phyloP scores from a whole-genome alignment of 1,140 invertebrate species.

The Micrasema longulum region DNA sequence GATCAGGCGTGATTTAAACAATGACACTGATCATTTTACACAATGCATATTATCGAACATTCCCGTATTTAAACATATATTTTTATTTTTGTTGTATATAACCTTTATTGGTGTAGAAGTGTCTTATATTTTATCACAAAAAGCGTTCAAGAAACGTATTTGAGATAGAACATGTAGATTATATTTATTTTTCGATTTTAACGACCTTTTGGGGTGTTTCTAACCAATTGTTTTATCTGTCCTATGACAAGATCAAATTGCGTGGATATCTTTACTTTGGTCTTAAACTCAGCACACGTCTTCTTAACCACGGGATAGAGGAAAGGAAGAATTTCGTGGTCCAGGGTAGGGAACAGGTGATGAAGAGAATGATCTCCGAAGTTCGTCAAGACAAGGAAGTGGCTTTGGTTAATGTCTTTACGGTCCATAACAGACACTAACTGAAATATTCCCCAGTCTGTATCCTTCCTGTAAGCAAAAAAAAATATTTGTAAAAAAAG shows the following conservation, averaged over 20 bases:
- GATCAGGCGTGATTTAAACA: too few species aligned
- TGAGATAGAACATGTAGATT: too few species aligned
- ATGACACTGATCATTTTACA: too few species aligned
- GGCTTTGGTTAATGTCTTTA: conserved; percentile 75
- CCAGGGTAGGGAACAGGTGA: conserved; percentile 86
- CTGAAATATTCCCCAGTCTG: conserved; percentile 87
- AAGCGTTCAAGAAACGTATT: too few species aligned
- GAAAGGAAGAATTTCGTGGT: conserved; percentile 77
- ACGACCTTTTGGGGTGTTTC: conserved; percentile 64
- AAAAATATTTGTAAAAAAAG: conserved; percentile 34
- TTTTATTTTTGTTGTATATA: too few species aligned
- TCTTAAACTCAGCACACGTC: conserved; percentile 77
- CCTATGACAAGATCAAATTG: conserved; percentile 75
- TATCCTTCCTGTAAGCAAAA: conserved; percentile 46
- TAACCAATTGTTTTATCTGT: conserved; percentile 76
- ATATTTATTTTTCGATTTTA: neutral
- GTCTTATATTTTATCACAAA: neutral
- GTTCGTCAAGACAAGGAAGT: conserved; percentile 76
- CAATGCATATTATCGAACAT: too few species aligned
- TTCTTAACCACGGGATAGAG: conserved; percentile 75
- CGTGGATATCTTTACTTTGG: conserved; percentile 68
- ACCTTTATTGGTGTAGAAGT: too few species aligned
- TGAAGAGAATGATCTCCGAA: conserved; percentile 86
- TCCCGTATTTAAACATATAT: too few species aligned
- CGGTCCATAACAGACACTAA: conserved; percentile 81